Base-by-base conservation (phyloP, 2,797 vertebrate genomes). In the Amblyraja radiata region DNA sequence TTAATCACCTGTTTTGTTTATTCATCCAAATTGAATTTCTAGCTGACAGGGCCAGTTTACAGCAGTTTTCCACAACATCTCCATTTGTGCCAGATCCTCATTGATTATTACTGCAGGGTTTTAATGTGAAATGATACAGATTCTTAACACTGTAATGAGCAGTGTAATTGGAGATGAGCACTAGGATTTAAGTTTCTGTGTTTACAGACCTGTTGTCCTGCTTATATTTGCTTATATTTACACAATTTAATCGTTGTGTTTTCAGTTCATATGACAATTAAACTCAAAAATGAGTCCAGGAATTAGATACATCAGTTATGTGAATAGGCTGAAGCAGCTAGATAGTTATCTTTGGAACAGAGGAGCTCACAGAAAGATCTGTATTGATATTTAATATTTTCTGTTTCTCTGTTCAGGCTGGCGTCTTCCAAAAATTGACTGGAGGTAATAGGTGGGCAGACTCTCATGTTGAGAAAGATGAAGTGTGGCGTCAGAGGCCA, bases 381-480 rank as follows among this genome's bases (percentile, higher is more conserved):
- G 14, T 68, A 11, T 32, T 32, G 32, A 32, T 32, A 32, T 32
- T 32, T 32, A 32, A 32, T 32, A 32, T 63, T 21, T 78, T 93
- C 28, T 13, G 18, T 93, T 80, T 68, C 63, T 79, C 63, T 80
- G 10, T 65, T 86, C 84, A 78, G 71, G 25, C 76, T 74, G 71
- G 71, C 28, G 76, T 76, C 54, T 93, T 93, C 46, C 76, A 97
- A 97, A 99, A 98, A 93, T 95, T 95, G 0, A 4, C 95, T 13
- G 95, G 94, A 93, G 46, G 83, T 0, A 10, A 95, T 93, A 96
- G 95, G 93, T 97, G 97, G 90, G 96, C 97, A 11, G 98, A 98
- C 93, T 96, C 96, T 0, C 2, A 95, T 0, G 96, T 97, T 93
- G 98, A 99, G 93, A 98, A 97, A 93, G 98, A 99, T 58, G 98